A percentile compares a stretch with the other conserved stretches of the same genome.
Evolutionary conservation across 2,113 vertebrate genomes (phyloP).

Genomic region (Lanius ludovicianus): DNA sequence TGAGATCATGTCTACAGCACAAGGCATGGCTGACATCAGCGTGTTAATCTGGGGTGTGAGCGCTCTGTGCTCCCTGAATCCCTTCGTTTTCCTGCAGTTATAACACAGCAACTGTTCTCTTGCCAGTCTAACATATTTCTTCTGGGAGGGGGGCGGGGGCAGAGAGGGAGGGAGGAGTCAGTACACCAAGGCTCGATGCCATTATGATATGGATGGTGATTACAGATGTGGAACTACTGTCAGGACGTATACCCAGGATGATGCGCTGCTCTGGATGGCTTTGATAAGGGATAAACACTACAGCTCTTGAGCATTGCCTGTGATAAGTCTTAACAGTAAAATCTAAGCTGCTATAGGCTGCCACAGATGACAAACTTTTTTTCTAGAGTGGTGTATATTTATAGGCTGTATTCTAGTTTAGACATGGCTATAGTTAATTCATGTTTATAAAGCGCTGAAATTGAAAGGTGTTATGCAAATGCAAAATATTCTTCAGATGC

Average conservation of each 20-base stretch:
- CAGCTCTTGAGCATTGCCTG: neutral
- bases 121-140: neutral
- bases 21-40: conserved; percentile 35
- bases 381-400: neutral
- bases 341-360: neutral
- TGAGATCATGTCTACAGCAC: conserved; percentile 57
- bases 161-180: neutral
- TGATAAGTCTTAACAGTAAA: neutral
- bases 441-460: conserved; percentile 24
- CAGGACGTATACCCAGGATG: neutral
- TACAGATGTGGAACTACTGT: neutral
- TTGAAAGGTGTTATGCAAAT: conserved; percentile 41
- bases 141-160: neutral
- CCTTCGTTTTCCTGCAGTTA: conserved; percentile 21
- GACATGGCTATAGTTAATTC: neutral
- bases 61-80: neutral
- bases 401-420: neutral
- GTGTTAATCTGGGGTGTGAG: conserved; percentile 25
- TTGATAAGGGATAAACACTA: neutral
- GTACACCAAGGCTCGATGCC: neutral
- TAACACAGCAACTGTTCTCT: neutral
- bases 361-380: neutral
- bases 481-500: conserved; percentile 28
- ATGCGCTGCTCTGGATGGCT: neutral
- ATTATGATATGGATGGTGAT: neutral